phyloP scores from a whole-genome alignment of 2,888 invertebrate genomes.

The Anoplius nigerrimus region DNA sequence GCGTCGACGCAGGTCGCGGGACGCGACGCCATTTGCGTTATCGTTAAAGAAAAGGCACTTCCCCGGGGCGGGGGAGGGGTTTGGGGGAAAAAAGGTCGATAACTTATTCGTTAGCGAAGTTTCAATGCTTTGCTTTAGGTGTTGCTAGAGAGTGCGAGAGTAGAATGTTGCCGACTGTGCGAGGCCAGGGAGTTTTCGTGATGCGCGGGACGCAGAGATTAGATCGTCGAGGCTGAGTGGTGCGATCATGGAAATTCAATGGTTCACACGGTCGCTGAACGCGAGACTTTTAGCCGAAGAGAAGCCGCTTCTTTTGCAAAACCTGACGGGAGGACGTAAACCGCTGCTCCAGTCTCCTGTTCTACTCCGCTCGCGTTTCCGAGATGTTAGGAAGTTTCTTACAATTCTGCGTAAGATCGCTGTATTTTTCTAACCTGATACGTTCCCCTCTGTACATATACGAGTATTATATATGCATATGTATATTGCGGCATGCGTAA shows the following conservation, averaged over 20 bases:
- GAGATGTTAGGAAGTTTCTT: constrained; percentile 62
- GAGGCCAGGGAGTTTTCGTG: neutral
- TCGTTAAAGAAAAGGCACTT: neutral
- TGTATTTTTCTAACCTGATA: constrained; percentile 74
- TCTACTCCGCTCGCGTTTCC: constrained; percentile 39
- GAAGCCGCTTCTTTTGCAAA: constrained; percentile 3
- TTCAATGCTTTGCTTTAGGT: constrained; percentile 38
- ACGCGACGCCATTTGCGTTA: neutral
- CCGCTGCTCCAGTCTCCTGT: constrained; percentile 45
- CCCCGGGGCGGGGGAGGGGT: too few relatives aligned
- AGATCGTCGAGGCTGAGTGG: neutral
- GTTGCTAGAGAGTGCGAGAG: constrained; percentile 20
- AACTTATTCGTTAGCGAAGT: constrained; percentile 47
- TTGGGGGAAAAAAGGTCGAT: constrained; percentile 14
- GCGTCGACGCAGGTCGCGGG: neutral
- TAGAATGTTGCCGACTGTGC: neutral
- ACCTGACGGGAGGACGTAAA: constrained; percentile 1
- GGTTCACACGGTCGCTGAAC: neutral
- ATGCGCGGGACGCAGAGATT: neutral
- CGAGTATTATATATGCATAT: constrained; percentile 55
- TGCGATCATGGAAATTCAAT: neutral
- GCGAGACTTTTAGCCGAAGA: neutral
- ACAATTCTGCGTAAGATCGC: constrained; percentile 67
- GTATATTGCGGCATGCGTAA: constrained; percentile 43
- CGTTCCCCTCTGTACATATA: constrained; percentile 68